Evolutionary conservation across 1,140 invertebrate genomes (phyloP), one percentile per base, ranked within the genome.

Genomic region (Cotesia vestalis): DNA sequence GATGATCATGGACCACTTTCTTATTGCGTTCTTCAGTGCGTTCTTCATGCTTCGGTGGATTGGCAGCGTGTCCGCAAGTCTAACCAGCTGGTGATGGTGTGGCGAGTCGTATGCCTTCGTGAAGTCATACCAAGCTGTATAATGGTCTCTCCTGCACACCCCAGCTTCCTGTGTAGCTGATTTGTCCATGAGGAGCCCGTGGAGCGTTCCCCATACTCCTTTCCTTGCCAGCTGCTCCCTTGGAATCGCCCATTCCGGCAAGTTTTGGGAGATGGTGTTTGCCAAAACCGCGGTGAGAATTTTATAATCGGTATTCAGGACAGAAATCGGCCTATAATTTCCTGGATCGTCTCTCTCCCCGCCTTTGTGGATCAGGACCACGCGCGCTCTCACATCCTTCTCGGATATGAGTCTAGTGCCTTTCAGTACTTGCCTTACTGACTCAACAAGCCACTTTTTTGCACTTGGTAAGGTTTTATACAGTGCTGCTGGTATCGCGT

Each of bases 281-380:
- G 73, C 66, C 27, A 80, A 73, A 9, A 69, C 67, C 34, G 74
- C 69, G 8, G 78, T 79, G 17, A 75, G 35, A n/a, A 77, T 55
- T 71, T 80, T 79, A 68, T 78, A 80, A 34, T 78, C 78, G 2
- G 70, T 70, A 51, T 76, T 76, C 9, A 76, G 53, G 1, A 73
- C 14, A 5, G 75, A 69, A 8, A 74, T 76, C 11, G 75, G 73
- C 46, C 71, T 40, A 59, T 73, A 67, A 62, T 75, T 70, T 8
- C 34, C n/a, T 3, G 71, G 60, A 66, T 76, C 60, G 1, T 52
- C 12, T 8, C 11, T 52, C 12, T 77, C 73, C 1, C 73, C 76
- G 4, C 12, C 46, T 38, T 75, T 75, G 64, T 46, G 38, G 8
- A 6, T 40, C 38, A 4, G 4, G 4, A 40, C 38, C 20, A 20